A percentile compares a stretch with the other conserved stretches of the same genome.
phyloP scores from a whole-genome alignment of 2,113 vertebrate genomes.

The Pollachius pollachius region DNA sequence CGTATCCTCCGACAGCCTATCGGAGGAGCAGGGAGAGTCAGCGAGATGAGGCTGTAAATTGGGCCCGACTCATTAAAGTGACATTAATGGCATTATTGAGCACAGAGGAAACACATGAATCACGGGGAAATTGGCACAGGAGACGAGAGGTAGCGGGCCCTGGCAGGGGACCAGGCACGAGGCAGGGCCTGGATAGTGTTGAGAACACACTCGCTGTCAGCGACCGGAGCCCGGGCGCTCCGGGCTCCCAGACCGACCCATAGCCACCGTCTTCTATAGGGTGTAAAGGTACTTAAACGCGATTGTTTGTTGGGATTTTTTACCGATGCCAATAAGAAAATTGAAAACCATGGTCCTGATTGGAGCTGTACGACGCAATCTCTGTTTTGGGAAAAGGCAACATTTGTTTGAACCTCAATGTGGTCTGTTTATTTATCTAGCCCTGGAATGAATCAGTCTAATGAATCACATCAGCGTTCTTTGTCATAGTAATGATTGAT shows the following conservation, averaged over 20 bases:
- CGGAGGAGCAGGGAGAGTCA: conserved; percentile 34
- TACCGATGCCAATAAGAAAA: no score
- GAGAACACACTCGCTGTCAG: conserved; percentile 9
- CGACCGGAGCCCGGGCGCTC: conserved; percentile 6
- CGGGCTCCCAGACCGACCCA: conserved; percentile 7
- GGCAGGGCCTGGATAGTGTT: conserved; percentile 46
- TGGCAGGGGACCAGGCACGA: conserved; percentile 47
- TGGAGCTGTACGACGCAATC: no score
- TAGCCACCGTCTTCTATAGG: not conserved
- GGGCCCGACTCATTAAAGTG: conserved; percentile 60
- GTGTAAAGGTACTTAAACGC: no score
- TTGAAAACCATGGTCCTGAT: no score
- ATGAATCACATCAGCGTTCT: no score
- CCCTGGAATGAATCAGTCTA: no score
- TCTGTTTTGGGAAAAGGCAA: no score
- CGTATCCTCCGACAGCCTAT: conserved; percentile 45
- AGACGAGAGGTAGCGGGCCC: conserved; percentile 28
- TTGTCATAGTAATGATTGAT: no score
- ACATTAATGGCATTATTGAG: conserved; percentile 64
- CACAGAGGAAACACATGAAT: conserved; percentile 48
- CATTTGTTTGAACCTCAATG: no score
- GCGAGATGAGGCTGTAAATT: conserved; percentile 51
- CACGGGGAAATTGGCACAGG: conserved; percentile 45
- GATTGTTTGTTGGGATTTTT: no score
- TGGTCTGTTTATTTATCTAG: no score